Evolutionary conservation across 2,113 vertebrate species (phyloP), one percentile per base, ranked within the genome.

Genomic region (Turdus rufiventris): DNA sequence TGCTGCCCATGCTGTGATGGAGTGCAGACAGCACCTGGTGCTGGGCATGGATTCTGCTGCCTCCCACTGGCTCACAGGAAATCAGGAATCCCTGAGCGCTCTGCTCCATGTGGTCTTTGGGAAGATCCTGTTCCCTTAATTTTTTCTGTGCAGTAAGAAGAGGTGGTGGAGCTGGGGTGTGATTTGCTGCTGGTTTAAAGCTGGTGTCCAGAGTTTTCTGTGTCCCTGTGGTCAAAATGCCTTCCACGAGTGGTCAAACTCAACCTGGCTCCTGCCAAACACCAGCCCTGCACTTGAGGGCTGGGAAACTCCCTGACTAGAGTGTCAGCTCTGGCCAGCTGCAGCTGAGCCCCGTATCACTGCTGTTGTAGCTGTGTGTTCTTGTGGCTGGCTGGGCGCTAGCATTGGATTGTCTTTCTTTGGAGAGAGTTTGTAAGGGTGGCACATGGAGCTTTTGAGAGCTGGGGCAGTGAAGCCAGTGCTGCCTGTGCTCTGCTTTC

Each of bases 301-400:
- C 82, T 61, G 42, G 29, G 34, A n/a, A 51, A 2, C 53, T 71
- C 24, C 9, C n/a, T 1, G 5, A 34, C 25, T 15, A n/a, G 38
- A 61, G 28, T 18, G 33, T 66, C 9, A 28, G 19, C n/a, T 65
- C 31, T 61, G 40, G 28, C 34, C 43, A 51, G 36, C 33, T 75
- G 29, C 0, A 0, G 14, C 29, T 0, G 0, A 68, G 58, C 45
- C 12, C 5, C 65, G 61, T 26, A 51, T 74, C 60, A 3, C 19
- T 14, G 5, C 36, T 92, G 61, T n/a, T 20, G 12, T 7, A 47
- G 19, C 42, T 12, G 5, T 25, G 29, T 40, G 20, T 18, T 61
- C 29, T 68, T 5, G 5, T 12, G 8, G 14, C 10, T 75, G 86
- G 33, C 57, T 54, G 8, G 9, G 31, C 2, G 4, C 34, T 63